Base-by-base conservation (phyloP, 2,888 invertebrate genomes). In the Drosophila lacicola region DNA sequence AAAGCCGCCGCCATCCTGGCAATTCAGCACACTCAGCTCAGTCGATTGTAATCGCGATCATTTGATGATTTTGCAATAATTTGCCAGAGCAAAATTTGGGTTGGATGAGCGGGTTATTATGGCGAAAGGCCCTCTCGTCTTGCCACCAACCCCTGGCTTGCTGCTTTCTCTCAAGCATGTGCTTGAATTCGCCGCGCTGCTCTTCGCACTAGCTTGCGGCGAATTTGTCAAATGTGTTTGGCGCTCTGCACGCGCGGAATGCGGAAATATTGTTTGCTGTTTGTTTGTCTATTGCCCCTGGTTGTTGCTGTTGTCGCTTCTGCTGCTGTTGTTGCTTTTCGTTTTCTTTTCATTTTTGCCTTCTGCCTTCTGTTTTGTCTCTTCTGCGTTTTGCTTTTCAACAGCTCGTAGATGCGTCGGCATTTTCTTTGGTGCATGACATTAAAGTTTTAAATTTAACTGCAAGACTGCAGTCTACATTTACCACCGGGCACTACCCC, bases 391-490 rank as follows among this genome's bases (percentile, higher is more conserved):
- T 69, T 68, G 58, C 51, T 70, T 70, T 71, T 66, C 75, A 68
- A 45, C 66, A 70, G 74, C 67, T 80, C 58, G 51, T 66, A 66
- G 81, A 85, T 85, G 69, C 73, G 80, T 77, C 78, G 74, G 61
- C 65, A 77, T 75, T 78, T 76, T 67, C 78, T 70, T 56, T 77
- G 77, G 71, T 74, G 88, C 82, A 82, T 88, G 89, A 85, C 86
- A 87, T 85, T 88, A 85, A 85, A 85, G 82, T 83, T 84, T 82
- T 81, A 87, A 83, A 84, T 89, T 87, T 77, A 87, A 82, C 71
- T 70, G 57, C 82, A 82, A 68, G 55, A 29, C 56, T 42, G 57
- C 49, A 19, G 68, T 33, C 42, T 55, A 55, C 66, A 53, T 61
- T 42, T 54, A 21, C 50, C 55, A 51, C 53, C 39, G 29, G 25